Conservation (phyloP, 2,113 vertebrate species). For the Typhlomys cinereus region DNA sequence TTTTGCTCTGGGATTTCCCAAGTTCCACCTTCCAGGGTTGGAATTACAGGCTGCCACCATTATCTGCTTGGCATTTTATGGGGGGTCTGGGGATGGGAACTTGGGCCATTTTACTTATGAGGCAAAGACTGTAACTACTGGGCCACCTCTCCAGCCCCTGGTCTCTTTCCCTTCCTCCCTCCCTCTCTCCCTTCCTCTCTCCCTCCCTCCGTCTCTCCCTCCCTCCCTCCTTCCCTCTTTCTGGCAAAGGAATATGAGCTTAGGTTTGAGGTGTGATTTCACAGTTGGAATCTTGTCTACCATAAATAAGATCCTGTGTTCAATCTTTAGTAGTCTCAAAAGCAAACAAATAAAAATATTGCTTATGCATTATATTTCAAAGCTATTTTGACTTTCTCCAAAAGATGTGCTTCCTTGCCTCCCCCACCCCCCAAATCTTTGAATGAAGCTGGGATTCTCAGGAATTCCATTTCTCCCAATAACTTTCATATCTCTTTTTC, state of each 20-base stretch:
- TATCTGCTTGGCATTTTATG: no score
- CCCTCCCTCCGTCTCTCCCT: no score
- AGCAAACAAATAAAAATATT: neutral
- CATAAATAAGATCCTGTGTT: neutral
- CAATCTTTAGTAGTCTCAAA: neutral
- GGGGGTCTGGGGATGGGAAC: no score
- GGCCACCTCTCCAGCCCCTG: no score
- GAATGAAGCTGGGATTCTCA: neutral
- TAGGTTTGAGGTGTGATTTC: neutral
- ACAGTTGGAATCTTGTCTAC: neutral
- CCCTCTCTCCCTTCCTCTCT: no score
- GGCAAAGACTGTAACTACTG: no score
- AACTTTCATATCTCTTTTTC: neutral
- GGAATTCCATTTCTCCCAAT: neutral
- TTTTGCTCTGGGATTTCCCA: no score
- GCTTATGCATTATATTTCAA: neutral
- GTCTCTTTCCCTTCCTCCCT: no score
- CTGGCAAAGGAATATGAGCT: constrained; percentile 40
- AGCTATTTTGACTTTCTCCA: constrained; percentile 38
- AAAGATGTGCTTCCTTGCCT: neutral
- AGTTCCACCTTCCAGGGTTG: no score
- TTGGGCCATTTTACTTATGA: no score
- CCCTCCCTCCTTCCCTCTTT: no score
- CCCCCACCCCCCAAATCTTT: neutral
- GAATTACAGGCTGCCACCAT: no score